Conservation (phyloP, 2,797 vertebrate species). For the Molossus alvarezi region DNA sequence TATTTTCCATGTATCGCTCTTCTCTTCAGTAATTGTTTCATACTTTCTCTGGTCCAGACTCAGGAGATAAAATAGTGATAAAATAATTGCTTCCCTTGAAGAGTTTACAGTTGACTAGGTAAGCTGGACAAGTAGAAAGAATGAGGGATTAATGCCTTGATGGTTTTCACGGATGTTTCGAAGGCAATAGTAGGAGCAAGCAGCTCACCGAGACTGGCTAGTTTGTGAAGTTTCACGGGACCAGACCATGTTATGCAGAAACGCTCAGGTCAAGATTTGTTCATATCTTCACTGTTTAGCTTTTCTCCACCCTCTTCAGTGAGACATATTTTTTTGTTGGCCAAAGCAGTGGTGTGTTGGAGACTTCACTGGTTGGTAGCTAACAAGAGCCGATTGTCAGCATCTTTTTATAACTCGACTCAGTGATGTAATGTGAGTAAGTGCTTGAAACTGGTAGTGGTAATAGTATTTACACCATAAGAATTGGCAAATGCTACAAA, state of each 20-base stretch:
- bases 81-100: slow-evolving; percentile 1
- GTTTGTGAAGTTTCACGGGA: neutral
- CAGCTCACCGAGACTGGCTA: neutral
- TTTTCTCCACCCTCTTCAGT: neutral
- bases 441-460: neutral
- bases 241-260: neutral
- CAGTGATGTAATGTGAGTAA: neutral
- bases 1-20: slow-evolving; percentile 34
- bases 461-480: slow-evolving; percentile 1
- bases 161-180: neutral
- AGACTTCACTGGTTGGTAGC: neutral
- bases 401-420: slow-evolving; percentile 34
- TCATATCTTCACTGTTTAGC: neutral
- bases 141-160: neutral
- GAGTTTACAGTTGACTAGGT: neutral
- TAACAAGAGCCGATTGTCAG: neutral
- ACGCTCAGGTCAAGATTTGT: neutral
- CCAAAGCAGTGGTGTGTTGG: neutral
- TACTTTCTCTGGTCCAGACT: neutral
- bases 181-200: neutral
- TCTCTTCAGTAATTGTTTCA: neutral
- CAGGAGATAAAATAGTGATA: neutral
- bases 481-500: neutral
- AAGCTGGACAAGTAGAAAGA: neutral
- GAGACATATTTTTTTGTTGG: neutral